These are phyloP conservation scores for Synergus japonicus DNA, from an alignment of 2,888 invertebrate species.

Conservation along the genomic window DNA sequence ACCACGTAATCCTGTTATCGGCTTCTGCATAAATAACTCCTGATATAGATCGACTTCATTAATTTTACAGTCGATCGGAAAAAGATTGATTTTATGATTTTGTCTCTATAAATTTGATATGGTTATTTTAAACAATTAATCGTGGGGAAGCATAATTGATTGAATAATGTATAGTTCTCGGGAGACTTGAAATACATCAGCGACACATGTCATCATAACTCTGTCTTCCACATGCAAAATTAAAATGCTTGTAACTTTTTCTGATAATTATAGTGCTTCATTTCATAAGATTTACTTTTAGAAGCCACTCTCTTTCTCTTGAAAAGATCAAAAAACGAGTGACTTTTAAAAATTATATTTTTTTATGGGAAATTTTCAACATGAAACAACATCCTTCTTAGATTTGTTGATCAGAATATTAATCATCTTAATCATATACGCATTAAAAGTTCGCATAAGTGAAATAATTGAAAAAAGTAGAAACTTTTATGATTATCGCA, in stretches of 20 bases:
- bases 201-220: slow-evolving; percentile 45
- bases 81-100: background rate
- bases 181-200: slow-evolving; percentile 58
- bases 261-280: background rate
- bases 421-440: no score
- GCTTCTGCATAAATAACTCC: slow-evolving; percentile 25
- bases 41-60: slow-evolving; percentile 19
- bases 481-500: background rate
- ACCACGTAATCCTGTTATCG: slow-evolving; percentile 17
- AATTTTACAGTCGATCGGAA: slow-evolving; percentile 21
- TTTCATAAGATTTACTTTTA: background rate
- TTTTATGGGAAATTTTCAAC: no score
- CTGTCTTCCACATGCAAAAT: slow-evolving; percentile 47
- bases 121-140: no score
- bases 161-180: no score
- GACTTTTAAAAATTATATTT: background rate
- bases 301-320: background rate
- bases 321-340: background rate
- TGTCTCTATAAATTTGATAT: background rate
- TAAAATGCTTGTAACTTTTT: background rate
- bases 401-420: no score
- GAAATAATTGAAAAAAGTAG: background rate
- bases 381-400: no score
- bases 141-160: no score
- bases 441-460: no score